Evolutionary conservation across 2,113 vertebrate species (phyloP).

Genomic region (Thinocorus orbignyianus): DNA sequence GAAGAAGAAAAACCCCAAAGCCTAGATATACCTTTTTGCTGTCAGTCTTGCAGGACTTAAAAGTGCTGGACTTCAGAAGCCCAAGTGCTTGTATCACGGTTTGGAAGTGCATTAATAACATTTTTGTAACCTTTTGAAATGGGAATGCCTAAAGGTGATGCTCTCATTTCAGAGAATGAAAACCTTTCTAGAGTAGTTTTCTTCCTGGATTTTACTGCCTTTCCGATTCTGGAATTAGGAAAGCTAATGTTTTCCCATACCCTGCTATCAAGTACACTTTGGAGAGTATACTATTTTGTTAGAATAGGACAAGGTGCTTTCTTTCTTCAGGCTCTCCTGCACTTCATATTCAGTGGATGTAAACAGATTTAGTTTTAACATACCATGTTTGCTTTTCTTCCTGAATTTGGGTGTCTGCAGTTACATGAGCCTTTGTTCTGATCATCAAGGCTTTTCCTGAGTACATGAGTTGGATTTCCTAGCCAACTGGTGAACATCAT

Average conservation of each 20-base stretch:
- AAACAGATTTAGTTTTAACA: neutral
- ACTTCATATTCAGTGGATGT: neutral
- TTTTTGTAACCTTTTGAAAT: neutral
- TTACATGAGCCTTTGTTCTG: neutral
- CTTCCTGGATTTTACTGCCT: neutral
- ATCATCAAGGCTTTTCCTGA: neutral
- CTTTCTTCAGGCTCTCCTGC: rapidly evolving
- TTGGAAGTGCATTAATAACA: neutral
- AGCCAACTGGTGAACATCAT: neutral
- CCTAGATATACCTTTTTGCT: neutral
- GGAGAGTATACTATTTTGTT: rapidly evolving
- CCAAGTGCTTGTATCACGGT: neutral
- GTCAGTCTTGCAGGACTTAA: neutral
- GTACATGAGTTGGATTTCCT: neutral
- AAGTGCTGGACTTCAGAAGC: neutral
- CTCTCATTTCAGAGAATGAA: neutral
- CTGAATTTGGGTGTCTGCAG: neutral
- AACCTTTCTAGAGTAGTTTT: neutral
- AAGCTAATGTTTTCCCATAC: neutral
- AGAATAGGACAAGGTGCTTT: neutral
- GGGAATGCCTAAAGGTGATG: neutral
- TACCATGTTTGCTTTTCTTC: neutral
- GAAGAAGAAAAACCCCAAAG: neutral
- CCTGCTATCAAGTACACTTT: neutral
- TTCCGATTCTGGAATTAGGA: neutral